Evolutionary conservation across 2,888 invertebrate genomes (phyloP), one percentile per base, ranked within the genome.

Genomic region (Penaeus monodon): DNA sequence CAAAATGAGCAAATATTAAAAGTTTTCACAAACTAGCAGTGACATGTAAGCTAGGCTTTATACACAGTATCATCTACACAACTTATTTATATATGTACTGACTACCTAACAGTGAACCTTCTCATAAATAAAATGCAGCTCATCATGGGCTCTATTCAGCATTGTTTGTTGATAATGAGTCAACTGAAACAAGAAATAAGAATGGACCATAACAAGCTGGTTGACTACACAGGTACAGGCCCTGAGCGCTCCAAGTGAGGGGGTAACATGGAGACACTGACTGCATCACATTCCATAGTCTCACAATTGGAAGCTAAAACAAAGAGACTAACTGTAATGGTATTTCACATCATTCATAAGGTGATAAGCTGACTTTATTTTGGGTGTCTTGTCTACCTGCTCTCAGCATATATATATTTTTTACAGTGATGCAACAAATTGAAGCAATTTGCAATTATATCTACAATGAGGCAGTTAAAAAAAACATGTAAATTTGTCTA

Each of bases 331-430:
- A 83, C 86, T 87, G 82, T 83, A 87, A 68, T 76, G 80, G 80
- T 85, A 80, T 85, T 74, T 85, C 80, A 85, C 85, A 85, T 85
- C 85, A 85, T 85, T 85, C 85, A 85, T 80, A 64, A 87, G 83
- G 86, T 74, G 83, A 79, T 83, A 79, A 74, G 83, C 73, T 83
- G 63, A 79, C 73, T 83, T 83, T 83, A 77, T 70, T 78, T 78
- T 82, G 57, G 86, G 86, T 87, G 86, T 87, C 86, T 87, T 87
- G 86, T 87, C 86, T 87, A 87, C 86, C 86, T 87, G 83, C 82
- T 83, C 73, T 86, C 73, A 82, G 86, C 86, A 82, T 68, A 79
- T 74, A 63, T 83, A 44, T 81, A n/a, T 33, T 87, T 79, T 78
- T 70, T 82, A 87, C 86, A 87, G 83, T 87, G 82, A 87, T 87